Evolutionary conservation across 2,797 vertebrate species (phyloP).

Genomic region (Labroides dimidiatus): DNA sequence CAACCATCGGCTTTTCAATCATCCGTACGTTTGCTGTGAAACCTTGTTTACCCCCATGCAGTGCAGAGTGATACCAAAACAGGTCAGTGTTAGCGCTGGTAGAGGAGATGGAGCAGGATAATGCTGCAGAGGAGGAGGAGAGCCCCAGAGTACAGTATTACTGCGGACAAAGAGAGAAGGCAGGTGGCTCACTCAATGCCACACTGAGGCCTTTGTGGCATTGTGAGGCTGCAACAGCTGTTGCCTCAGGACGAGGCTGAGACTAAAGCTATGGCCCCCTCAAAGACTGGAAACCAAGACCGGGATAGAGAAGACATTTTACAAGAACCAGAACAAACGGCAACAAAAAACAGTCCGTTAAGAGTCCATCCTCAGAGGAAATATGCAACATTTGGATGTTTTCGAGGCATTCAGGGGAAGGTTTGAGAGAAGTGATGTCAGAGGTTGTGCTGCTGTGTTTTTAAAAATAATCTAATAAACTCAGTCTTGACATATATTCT

Average conservation of each 20-base stretch:
- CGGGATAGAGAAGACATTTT: slow-evolving; percentile 43
- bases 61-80: slow-evolving; percentile 55
- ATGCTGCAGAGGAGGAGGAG: slow-evolving; percentile 56
- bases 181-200: slow-evolving; percentile 78
- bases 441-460: background rate
- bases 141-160: slow-evolving; percentile 60
- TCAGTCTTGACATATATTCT: slow-evolving; percentile 21
- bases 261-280: slow-evolving; percentile 59
- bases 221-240: slow-evolving; percentile 77
- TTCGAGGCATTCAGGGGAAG: background rate
- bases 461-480: slow-evolving; percentile 2
- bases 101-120: slow-evolving; percentile 55
- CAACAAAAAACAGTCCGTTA: background rate
- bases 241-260: slow-evolving; percentile 55
- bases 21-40: slow-evolving; percentile 40
- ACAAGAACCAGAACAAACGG: slow-evolving; percentile 32
- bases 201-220: slow-evolving; percentile 74
- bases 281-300: slow-evolving; percentile 53
- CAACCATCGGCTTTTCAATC: slow-evolving; percentile 17
- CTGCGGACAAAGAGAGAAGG: slow-evolving; percentile 72
- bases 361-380: background rate
- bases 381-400: background rate
- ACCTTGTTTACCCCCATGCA: slow-evolving; percentile 27
- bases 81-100: slow-evolving; percentile 48
- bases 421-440: background rate